Base-by-base conservation (phyloP, 23 tunicate genomes). In the Ascidia mentula region DNA sequence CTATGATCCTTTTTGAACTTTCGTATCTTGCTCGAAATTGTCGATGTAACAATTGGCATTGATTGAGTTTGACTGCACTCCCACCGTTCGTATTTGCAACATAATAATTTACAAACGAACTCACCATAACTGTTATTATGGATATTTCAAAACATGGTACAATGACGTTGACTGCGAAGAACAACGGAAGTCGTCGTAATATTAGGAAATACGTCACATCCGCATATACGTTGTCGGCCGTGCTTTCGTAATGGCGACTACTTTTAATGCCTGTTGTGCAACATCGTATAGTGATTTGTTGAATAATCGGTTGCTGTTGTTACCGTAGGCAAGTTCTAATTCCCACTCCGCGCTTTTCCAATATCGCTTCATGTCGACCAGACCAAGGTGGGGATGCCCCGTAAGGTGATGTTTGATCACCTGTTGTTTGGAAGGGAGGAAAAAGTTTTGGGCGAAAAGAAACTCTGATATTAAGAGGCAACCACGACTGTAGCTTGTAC, bases 271-370 rank as follows among this genome's bases (percentile, higher is more conserved):
- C 77, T 65, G 45, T 42, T 42, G 12, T 42, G 53, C 53, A 42
- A 42, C 15, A 9, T 9, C 15, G 53, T 9, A 42, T 15, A 42
- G 53, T 42, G 53, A 12, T 42, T 42, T 9, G 12, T 53, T 53
- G 7, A 53, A 3, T 53, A 5, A 53, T 28, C 28, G 1, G 13
- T 5, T 3, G 13, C 1, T 53, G 24, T 5, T 5, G 40, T 80
- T 30, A 53, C 90, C 90, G 59, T 60, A 75, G 7, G 83, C 80
- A 4, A 38, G 80, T 60, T 71, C 37, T 61, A 86, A 59, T 18
- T 73, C 71, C 90, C 90, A 86, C 80, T 86, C 90, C 6, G 86
- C 90, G 35, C 85, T 86, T 40, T 80, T 82, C 85, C 85, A 86
- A 59, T 79, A 86, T 59, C 80, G 37, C 38, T 61, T 74, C 75